Percentiles rank a stretch among this genome's conserved stretches.
Conservation (phyloP, 2,888 invertebrate species). For the Cyaniris semiargus region DNA sequence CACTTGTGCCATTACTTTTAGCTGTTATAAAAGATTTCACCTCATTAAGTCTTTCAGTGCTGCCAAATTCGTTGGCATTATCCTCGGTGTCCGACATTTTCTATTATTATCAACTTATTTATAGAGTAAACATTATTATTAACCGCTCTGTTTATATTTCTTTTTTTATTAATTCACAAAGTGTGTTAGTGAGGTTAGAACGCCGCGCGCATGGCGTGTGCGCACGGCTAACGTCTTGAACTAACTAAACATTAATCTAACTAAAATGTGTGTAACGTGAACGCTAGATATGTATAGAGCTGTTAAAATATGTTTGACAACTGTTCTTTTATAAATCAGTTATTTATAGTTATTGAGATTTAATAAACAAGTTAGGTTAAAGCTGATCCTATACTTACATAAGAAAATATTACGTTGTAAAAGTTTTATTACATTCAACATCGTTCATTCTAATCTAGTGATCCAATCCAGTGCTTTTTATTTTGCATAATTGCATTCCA, state of each 20-base stretch:
- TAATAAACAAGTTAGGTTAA: too few relatives aligned
- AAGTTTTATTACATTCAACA: too few relatives aligned
- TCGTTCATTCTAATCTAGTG: too few relatives aligned
- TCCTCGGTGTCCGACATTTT: constrained; percentile 38
- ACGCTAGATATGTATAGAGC: not conserved
- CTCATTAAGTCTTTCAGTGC: constrained; percentile 41
- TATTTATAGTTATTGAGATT: too few relatives aligned
- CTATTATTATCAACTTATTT: not conserved
- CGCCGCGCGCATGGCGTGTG: constrained; percentile 15
- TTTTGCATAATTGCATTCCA: too few relatives aligned
- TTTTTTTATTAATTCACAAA: not conserved
- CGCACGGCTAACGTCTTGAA: not conserved
- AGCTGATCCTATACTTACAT: too few relatives aligned
- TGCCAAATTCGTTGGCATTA: constrained; percentile 34
- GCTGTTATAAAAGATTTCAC: constrained; percentile 42
- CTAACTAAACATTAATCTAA: constrained; percentile 18
- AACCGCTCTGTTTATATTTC: not conserved
- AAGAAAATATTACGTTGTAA: too few relatives aligned
- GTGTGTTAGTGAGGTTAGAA: not conserved
- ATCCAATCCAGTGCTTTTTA: too few relatives aligned
- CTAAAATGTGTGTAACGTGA: constrained; percentile 13
- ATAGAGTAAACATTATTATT: not conserved
- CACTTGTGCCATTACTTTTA: constrained; percentile 36
- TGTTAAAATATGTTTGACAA: not conserved
- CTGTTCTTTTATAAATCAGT: not conserved